Evolutionary conservation across 2,888 invertebrate species (phyloP).

Genomic region (Lottia gigantea): DNA sequence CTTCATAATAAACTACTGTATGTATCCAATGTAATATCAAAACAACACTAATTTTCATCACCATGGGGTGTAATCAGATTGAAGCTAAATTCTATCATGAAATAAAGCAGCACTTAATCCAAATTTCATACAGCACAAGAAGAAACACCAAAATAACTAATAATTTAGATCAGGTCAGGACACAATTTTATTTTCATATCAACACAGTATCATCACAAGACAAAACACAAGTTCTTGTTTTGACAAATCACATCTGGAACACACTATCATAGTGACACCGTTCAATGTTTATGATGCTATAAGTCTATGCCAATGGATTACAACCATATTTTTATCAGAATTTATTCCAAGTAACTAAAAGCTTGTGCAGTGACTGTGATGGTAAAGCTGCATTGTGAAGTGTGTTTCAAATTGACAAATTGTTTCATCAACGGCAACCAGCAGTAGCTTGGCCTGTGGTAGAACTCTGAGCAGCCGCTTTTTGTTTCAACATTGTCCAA

Average conservation of each 20-base stretch:
- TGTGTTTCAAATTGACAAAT: neutral
- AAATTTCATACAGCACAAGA: no score
- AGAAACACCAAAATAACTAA: no score
- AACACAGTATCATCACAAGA: slow-evolving; percentile 1
- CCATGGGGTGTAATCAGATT: no score
- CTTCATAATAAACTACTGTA: no score
- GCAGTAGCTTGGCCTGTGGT: slow-evolving; percentile 46
- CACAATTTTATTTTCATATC: no score
- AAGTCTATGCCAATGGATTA: neutral
- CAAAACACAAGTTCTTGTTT: slow-evolving; percentile 1
- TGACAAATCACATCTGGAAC: neutral
- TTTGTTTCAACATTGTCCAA: slow-evolving; percentile 99
- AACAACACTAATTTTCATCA: no score
- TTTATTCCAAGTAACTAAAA: neutral
- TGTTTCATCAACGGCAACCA: slow-evolving; percentile 32
- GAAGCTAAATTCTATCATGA: no score
- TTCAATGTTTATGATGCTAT: no score
- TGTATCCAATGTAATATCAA: no score
- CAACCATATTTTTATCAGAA: neutral
- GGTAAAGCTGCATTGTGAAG: slow-evolving; percentile 7
- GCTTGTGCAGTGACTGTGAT: slow-evolving; percentile 8
- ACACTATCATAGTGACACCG: no score
- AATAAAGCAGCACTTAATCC: no score
- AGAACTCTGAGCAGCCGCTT: slow-evolving; percentile 73
- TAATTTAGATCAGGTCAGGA: no score